Conservation (phyloP, 2,888 invertebrate genomes). For the Megalurothrips usitatus region DNA sequence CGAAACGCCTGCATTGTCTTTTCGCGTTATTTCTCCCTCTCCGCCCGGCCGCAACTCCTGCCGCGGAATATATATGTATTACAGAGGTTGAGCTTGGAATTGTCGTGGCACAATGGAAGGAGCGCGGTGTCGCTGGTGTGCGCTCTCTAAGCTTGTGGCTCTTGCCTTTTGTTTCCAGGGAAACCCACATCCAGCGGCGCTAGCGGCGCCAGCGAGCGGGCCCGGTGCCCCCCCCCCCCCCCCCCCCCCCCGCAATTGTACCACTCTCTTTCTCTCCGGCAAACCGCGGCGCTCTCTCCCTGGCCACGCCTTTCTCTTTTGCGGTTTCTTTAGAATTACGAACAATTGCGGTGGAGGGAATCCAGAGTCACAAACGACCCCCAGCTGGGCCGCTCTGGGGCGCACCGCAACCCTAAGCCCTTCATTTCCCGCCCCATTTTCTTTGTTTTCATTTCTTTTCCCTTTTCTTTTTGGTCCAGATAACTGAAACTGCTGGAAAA, state of each 20-base stretch:
- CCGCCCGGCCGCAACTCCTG: neutral
- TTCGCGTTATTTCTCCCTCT: neutral
- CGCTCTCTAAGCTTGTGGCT: neutral
- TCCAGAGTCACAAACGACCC: constrained; percentile 3
- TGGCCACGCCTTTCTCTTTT: neutral
- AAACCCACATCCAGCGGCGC: neutral
- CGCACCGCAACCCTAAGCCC: too few species aligned
- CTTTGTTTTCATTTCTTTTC: too few species aligned
- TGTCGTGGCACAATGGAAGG: neutral
- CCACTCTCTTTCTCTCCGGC: neutral
- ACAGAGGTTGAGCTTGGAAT: neutral
- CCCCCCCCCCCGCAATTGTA: neutral
- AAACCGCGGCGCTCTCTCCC: neutral
- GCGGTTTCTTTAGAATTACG: constrained; percentile 21
- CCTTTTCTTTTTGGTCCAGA: too few species aligned
- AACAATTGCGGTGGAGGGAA: constrained; percentile 2
- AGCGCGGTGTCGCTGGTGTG: neutral
- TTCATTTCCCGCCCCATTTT: too few species aligned
- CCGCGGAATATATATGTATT: neutral
- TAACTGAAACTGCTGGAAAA: neutral
- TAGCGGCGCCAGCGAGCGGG: too few species aligned
- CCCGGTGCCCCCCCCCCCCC: neutral
- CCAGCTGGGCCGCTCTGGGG: neutral
- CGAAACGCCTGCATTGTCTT: neutral
- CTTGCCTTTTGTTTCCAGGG: neutral